Percentiles rank a stretch among this genome's conserved stretches.
Conservation (phyloP, 1,140 invertebrate species). For the Ceratitis capitata region DNA sequence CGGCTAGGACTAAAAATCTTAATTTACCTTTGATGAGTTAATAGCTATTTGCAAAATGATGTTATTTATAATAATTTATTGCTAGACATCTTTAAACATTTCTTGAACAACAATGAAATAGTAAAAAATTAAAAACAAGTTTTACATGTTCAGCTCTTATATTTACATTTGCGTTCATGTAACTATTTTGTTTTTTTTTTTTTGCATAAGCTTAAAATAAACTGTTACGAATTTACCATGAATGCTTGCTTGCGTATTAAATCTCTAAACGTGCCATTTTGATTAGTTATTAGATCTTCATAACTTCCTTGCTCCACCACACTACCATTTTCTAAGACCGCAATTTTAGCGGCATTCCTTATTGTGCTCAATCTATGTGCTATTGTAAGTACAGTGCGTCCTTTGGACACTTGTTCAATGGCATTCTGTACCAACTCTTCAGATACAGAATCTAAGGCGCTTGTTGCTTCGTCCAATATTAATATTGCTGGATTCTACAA, state of each 20-base stretch:
- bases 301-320: conserved; percentile 89
- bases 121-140: no score
- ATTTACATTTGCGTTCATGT: no score
- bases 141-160: no score
- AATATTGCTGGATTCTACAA: conserved; percentile 83
- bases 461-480: conserved; percentile 89
- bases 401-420: conserved; percentile 82
- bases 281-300: conserved; percentile 70
- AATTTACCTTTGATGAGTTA: no score
- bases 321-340: conserved; percentile 84
- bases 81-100: no score
- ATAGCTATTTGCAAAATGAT: no score
- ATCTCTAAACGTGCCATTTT: conserved; percentile 73
- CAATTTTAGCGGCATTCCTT: conserved; percentile 88
- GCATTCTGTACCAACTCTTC: conserved; percentile 89
- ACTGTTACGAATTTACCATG: conserved; percentile 35
- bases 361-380: conserved; percentile 94
- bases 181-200: not conserved
- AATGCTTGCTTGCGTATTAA: conserved; percentile 76
- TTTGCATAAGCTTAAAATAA: not conserved
- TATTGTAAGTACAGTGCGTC: conserved; percentile 90
- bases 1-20: no score
- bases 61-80: no score
- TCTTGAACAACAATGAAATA: no score
- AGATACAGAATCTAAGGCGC: conserved; percentile 90